Base-by-base conservation (phyloP, 2,888 invertebrate species). In the Diarsia dahlii region DNA sequence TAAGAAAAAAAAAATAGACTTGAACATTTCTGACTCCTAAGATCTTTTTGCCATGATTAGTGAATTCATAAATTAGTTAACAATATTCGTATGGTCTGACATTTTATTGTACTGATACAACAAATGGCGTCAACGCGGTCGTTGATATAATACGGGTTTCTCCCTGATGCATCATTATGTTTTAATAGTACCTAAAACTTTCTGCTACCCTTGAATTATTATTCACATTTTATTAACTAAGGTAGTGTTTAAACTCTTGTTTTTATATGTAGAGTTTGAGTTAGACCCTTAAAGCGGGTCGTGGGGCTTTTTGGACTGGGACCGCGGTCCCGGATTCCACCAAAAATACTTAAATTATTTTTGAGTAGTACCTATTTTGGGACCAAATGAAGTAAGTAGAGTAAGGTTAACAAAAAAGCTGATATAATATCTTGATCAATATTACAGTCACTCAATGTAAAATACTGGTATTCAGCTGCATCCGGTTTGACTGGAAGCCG, bases 141-240 rank as follows among this genome's bases (percentile, higher is more conserved):
- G 18, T 60, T 34, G 34, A 13, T n/a, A 46, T 80, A 50, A 56
- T n/a, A n/a, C 20, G 54, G 80, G 62, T 56, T 80, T 72, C 48
- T 63, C 63, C 74, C 20, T n/a, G 9, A 28, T 50, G 39, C 50
- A 52, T 62, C 3, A 39, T 76, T 63, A 62, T 80, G 10, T 71
- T 78, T 60, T 70, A 58, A 1, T 9, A 34, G 18, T 28, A 9
- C 60, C 34, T 34, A 34, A 18, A 60, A 34, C 60, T 34, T 60
- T 18, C 60, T 34, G 34, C 18, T 34, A 2, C 18, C 34, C 34
- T 18, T 34, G 18, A 9, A 34, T 28, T 58, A 48, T 48, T 48
- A 28, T n/a, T 58, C 3, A 20, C 4, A 6, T 28, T 52, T 4
- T 39, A 50, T 48, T n/a, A 50, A 18, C n/a, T 34, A 34, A n/a